phyloP scores from a whole-genome alignment of 2,888 invertebrate species.

The Amitus sp. region DNA sequence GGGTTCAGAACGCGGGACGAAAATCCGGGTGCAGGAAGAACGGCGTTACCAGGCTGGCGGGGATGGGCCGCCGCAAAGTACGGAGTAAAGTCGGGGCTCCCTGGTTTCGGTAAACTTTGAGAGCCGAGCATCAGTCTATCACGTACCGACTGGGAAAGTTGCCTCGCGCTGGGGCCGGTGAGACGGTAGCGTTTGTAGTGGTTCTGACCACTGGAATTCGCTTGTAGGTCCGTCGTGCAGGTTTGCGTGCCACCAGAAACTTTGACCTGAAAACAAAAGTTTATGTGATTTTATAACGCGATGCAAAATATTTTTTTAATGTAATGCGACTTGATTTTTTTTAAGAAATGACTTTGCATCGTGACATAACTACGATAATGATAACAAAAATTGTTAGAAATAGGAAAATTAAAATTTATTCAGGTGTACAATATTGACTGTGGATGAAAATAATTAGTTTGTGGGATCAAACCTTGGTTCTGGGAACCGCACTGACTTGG shows the following conservation, averaged over 20 bases:
- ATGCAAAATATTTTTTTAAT: too few species aligned
- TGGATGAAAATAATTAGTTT: too few species aligned
- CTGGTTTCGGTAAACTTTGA: slow-evolving; percentile 84
- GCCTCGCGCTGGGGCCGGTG: slow-evolving; percentile 86
- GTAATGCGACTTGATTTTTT: too few species aligned
- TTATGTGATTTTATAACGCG: too few species aligned
- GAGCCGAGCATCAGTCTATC: slow-evolving; percentile 87
- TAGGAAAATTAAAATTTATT: too few species aligned
- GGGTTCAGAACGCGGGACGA: slow-evolving; percentile 61
- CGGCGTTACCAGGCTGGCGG: slow-evolving; percentile 55
- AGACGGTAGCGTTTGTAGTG: slow-evolving; percentile 87
- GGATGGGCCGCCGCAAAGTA: slow-evolving; percentile 68
- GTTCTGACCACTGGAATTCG: slow-evolving; percentile 68
- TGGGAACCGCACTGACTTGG: slow-evolving; percentile 85
- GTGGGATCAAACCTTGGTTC: slow-evolving; percentile 72
- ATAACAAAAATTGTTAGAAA: too few species aligned
- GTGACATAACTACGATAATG: too few species aligned
- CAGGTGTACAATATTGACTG: too few species aligned
- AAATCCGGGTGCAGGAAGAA: slow-evolving; percentile 58
- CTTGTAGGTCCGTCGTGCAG: slow-evolving; percentile 80
- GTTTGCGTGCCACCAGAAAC: slow-evolving; percentile 92
- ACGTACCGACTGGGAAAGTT: slow-evolving; percentile 86
- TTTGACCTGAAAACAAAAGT: slow-evolving; percentile 69
- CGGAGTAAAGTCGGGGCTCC: slow-evolving; percentile 76
- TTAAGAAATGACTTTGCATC: too few species aligned